These are phyloP conservation scores for Sander vitreus DNA, from an alignment of 2,113 vertebrate species.

Conservation along the genomic window DNA sequence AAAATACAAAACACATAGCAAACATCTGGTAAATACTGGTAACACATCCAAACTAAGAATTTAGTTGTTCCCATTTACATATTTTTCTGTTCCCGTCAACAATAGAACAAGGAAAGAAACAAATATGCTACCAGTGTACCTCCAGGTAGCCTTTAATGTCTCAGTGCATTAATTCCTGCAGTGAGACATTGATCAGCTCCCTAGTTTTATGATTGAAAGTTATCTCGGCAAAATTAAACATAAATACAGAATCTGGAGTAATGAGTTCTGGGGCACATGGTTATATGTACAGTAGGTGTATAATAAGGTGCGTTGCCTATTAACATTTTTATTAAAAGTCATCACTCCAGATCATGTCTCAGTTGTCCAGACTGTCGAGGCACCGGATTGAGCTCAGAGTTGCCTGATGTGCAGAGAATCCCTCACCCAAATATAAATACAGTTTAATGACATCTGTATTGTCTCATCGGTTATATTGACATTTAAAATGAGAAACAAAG, in stretches of 20 bases:
- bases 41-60: background rate
- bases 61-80: background rate
- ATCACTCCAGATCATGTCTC: background rate
- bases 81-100: background rate
- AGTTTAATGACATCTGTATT: background rate
- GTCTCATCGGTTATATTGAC: too few relatives aligned
- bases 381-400: background rate
- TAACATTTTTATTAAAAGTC: conserved; percentile 1
- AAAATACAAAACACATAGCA: background rate
- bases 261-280: conserved; percentile 1
- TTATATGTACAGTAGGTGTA: background rate
- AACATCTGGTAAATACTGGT: background rate
- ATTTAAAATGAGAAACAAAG: too few relatives aligned
- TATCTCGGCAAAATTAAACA: conserved; percentile 19
- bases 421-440: too few relatives aligned
- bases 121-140: conserved; percentile 6
- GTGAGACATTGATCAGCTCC: conserved; percentile 31
- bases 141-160: background rate
- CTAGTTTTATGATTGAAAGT: conserved; percentile 7
- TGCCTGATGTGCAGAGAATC: too few relatives aligned
- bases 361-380: conserved; percentile 1
- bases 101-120: background rate
- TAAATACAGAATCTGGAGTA: conserved; percentile 1
- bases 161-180: background rate
- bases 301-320: background rate